Evolutionary conservation across 2,797 vertebrate species (phyloP), one percentile per base, ranked within the genome.

Genomic region (Leptoclinus maculatus): DNA sequence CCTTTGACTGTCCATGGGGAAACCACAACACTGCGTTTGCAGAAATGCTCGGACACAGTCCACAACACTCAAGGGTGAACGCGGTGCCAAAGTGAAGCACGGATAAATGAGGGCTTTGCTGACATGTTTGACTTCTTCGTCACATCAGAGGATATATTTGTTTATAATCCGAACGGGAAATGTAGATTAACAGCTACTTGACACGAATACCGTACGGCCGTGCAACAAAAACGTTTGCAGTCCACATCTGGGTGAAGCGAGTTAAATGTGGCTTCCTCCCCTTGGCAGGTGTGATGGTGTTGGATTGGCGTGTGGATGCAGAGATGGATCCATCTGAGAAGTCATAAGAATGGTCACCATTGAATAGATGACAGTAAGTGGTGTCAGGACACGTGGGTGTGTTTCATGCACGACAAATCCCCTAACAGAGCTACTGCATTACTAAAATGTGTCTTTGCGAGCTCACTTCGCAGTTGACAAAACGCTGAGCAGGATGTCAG

Each of bases 211-310:
- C 51, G 53, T 64, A 58, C 17, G 69, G 76, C 65, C 25, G 67
- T 76, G 79, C 59, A 16, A 79, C 72, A 39, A 32, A 82, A 27
- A 80, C n/a, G 63, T 82, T 86, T 79, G 75, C 79, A 65, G 77
- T 84, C 86, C 74, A 17, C 83, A 57, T 82, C 72, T 84, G 73
- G 87, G 66, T 78, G 65, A 83, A 29, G 81, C 34, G 14, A 66
- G 67, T 70, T 79, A 58, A 71, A 81, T 57, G 76, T 87, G 93
- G 90, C 84, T 84, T 91, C 81, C 67, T 91, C 85, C 76, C 78
- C 63, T 93, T 83, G 82, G 4, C 91, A 67, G 92, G 92, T 94
- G 91, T 87, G 94, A 94, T 90, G 96, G 94, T 90, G 93, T 88
- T 79, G 58, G 91, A 88, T 92, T 89, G 91, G 87, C 53, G 13